These are phyloP conservation scores for Amphipyra tragopoginis DNA, from an alignment of 2,888 invertebrate species.

Conservation along the genomic window DNA sequence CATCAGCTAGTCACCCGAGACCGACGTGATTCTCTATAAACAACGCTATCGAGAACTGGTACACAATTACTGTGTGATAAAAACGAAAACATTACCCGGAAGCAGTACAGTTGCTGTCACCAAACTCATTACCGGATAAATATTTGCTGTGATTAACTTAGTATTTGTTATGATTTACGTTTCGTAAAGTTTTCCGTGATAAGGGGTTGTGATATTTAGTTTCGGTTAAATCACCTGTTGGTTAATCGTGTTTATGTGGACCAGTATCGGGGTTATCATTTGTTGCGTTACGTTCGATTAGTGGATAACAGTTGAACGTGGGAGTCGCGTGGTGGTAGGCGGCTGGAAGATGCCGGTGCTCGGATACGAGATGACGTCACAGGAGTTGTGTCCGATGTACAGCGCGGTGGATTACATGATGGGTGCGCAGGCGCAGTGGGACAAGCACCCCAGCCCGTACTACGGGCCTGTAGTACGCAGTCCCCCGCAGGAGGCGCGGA, in stretches of 20 bases:
- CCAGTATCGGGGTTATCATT: conserved; percentile 68
- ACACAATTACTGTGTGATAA: conserved; percentile 71
- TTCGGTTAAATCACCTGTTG: conserved; percentile 77
- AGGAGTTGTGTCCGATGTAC: conserved; percentile 80
- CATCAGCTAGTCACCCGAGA: conserved; percentile 54
- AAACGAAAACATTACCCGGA: conserved; percentile 78
- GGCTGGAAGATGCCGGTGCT: conserved; percentile 84
- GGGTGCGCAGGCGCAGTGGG: conserved; percentile 73
- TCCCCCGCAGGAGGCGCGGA: conserved; percentile 59
- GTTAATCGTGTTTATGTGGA: conserved; percentile 60
- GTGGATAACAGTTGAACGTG: conserved; percentile 70
- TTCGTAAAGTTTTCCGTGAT: conserved; percentile 60
- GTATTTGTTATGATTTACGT: conserved; percentile 56
- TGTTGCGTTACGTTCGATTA: conserved; percentile 62
- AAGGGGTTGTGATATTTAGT: conserved; percentile 65
- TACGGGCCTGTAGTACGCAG: conserved; percentile 68
- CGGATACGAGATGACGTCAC: conserved; percentile 80
- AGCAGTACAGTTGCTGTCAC: conserved; percentile 54
- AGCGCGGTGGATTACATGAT: conserved; percentile 73
- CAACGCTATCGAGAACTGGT: conserved; percentile 71
- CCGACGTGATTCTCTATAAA: conserved; percentile 73
- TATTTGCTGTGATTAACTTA: conserved; percentile 67
- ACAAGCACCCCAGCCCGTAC: conserved; percentile 74
- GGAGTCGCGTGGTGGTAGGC: conserved; percentile 63
- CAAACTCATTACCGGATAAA: conserved; percentile 60